phyloP scores from a whole-genome alignment of 1,140 invertebrate species.

The Agraylea sexmaculata region DNA sequence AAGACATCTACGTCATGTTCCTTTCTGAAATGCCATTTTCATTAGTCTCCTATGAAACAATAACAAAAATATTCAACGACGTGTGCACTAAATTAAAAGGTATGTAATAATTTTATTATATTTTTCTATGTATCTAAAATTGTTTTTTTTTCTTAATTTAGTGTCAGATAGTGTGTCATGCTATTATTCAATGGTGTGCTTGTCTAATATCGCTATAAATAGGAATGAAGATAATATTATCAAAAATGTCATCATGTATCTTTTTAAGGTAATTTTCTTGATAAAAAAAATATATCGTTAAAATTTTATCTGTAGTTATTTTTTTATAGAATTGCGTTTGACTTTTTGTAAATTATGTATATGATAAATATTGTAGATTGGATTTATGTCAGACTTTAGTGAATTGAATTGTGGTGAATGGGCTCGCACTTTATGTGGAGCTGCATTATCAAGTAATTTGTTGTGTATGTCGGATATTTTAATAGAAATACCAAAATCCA shows the following conservation, averaged over 20 bases:
- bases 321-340: not conserved
- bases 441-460: conserved; percentile 3
- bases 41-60: conserved; percentile 7
- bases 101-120: conserved; percentile 1
- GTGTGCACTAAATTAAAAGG: conserved; percentile 12
- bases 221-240: conserved; percentile 15
- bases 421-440: conserved; percentile 17
- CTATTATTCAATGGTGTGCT: conserved; percentile 16
- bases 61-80: conserved; percentile 5
- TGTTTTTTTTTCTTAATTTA: conserved; percentile 3
- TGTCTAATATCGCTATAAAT: conserved; percentile 18
- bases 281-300: not conserved
- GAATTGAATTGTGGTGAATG: conserved; percentile 18
- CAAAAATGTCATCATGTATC: conserved; percentile 7
- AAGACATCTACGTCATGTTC: conserved; percentile 15
- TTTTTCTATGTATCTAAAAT: not conserved
- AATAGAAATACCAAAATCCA: not conserved
- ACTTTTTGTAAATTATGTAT: not conserved
- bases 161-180: conserved; percentile 20
- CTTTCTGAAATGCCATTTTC: conserved; percentile 17
- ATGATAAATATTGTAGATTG: conserved; percentile 12
- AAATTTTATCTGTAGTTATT: not conserved
- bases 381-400: conserved; percentile 17
- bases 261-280: conserved; percentile 12
- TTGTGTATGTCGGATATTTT: conserved; percentile 9